These are phyloP conservation scores for Paratrypauchen microcephalus DNA, from an alignment of 2,797 vertebrate genomes.

Conservation along the genomic window DNA sequence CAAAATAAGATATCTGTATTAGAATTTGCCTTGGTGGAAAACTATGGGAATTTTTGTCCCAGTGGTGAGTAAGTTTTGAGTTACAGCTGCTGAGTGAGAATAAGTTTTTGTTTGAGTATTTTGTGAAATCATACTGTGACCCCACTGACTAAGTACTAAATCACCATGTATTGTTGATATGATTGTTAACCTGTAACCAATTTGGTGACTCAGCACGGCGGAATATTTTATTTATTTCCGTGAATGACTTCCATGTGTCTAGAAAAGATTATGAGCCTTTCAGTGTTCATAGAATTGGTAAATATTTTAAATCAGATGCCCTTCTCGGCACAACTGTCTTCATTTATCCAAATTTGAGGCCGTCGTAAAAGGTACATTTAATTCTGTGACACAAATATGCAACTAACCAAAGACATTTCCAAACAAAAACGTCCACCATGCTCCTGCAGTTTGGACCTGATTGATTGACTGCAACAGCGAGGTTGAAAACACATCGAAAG, in stretches of 20 bases:
- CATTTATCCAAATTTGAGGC: not conserved
- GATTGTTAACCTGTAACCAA: not conserved
- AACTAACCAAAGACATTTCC: not conserved
- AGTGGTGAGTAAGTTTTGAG: not conserved
- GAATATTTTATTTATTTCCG: not conserved
- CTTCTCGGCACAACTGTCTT: too few relatives aligned
- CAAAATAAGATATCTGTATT: not conserved
- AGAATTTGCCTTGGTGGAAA: not conserved
- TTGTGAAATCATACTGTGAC: not conserved
- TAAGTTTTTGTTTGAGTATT: not conserved
- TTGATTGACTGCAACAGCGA: conserved; percentile 16
- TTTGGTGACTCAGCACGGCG: not conserved
- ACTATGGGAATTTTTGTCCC: not conserved
- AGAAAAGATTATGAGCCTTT: not conserved
- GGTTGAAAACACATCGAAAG: conserved; percentile 18
- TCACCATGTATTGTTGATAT: not conserved
- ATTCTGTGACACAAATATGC: not conserved
- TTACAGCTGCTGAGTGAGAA: not conserved
- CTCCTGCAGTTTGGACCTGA: conserved; percentile 1
- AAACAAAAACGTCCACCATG: not conserved
- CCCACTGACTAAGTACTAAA: not conserved
- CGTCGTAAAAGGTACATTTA: not conserved
- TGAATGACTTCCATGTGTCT: not conserved
- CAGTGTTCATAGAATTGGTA: not conserved
- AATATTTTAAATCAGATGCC: too few relatives aligned